Evolutionary conservation across 2,888 invertebrate species (phyloP).

Genomic region (Dasysyrphus tricinctus): DNA sequence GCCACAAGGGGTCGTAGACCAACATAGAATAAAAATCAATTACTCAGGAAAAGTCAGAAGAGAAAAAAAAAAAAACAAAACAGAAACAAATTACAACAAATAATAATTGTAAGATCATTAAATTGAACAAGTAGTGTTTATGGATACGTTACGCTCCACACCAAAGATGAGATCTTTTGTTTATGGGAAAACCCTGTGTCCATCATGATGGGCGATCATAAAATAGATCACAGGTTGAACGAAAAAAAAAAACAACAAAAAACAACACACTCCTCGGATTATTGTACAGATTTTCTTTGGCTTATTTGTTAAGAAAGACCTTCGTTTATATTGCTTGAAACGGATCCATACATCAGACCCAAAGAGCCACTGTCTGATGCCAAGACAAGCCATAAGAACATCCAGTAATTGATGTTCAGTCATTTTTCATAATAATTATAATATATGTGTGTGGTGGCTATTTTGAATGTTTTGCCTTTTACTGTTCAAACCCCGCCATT

Average conservation of each 20-base stretch:
- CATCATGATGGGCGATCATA: slow-evolving; percentile 60
- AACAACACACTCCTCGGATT: slow-evolving; percentile 29
- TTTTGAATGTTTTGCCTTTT: slow-evolving; percentile 47
- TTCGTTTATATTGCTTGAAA: slow-evolving; percentile 22
- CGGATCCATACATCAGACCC: slow-evolving; percentile 8
- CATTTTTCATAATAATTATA: slow-evolving; percentile 74
- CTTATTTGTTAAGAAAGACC: slow-evolving; percentile 33
- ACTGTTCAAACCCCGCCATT: slow-evolving; percentile 15
- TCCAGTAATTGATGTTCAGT: slow-evolving; percentile 70
- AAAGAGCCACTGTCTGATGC: slow-evolving; percentile 43
- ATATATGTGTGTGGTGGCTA: slow-evolving; percentile 59
- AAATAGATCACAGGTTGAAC: slow-evolving; percentile 70
- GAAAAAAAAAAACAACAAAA: not conserved
- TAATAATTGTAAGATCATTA: slow-evolving; percentile 75
- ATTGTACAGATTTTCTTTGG: slow-evolving; percentile 25
- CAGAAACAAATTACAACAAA: slow-evolving; percentile 70
- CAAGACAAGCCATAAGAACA: slow-evolving; percentile 5
- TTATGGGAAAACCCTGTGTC: slow-evolving; percentile 43
- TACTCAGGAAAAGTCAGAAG: slow-evolving; percentile 32
- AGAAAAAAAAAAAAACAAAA: slow-evolving; percentile 32
- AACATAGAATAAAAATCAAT: slow-evolving; percentile 70
- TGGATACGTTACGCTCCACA: slow-evolving; percentile 66
- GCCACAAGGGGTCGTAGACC: slow-evolving; percentile 62
- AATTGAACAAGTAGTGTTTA: slow-evolving; percentile 74
- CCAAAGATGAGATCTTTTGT: slow-evolving; percentile 40